Evolutionary conservation across 2,888 invertebrate genomes (phyloP).

Genomic region (Acronicta leporina): DNA sequence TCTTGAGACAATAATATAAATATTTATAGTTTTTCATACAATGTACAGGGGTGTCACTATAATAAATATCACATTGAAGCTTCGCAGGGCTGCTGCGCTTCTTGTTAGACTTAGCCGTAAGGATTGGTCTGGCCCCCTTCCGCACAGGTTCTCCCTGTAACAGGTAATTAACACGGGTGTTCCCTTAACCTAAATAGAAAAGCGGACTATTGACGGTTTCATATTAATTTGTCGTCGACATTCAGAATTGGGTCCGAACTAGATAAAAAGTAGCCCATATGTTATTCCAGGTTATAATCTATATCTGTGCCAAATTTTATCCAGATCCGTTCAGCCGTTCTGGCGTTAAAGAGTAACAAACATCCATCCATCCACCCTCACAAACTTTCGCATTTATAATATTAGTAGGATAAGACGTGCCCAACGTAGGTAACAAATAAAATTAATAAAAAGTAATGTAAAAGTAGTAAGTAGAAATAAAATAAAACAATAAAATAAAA

Average conservation of each 20-base stretch:
- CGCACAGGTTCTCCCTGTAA: constrained; percentile 11
- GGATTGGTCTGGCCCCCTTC: neutral
- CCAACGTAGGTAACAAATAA: too few relatives aligned
- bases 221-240: too few relatives aligned
- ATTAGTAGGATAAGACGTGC: too few relatives aligned
- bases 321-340: too few relatives aligned
- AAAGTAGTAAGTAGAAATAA: constrained; percentile 12
- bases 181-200: neutral
- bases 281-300: too few relatives aligned
- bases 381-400: too few relatives aligned
- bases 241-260: too few relatives aligned
- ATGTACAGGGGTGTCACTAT: constrained; percentile 23
- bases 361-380: too few relatives aligned
- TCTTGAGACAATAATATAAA: constrained; percentile 11
- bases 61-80: constrained; percentile 2
- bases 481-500: constrained; percentile 41
- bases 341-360: too few relatives aligned
- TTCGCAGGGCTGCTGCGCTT: constrained; percentile 1
- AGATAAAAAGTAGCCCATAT: too few relatives aligned
- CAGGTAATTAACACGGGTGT: neutral
- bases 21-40: constrained; percentile 42
- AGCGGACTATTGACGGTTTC: too few relatives aligned
- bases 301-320: too few relatives aligned
- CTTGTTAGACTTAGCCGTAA: constrained; percentile 1
- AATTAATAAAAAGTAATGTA: neutral